phyloP scores from a whole-genome alignment of 2,113 vertebrate species.

The Erpornis zantholeuca region DNA sequence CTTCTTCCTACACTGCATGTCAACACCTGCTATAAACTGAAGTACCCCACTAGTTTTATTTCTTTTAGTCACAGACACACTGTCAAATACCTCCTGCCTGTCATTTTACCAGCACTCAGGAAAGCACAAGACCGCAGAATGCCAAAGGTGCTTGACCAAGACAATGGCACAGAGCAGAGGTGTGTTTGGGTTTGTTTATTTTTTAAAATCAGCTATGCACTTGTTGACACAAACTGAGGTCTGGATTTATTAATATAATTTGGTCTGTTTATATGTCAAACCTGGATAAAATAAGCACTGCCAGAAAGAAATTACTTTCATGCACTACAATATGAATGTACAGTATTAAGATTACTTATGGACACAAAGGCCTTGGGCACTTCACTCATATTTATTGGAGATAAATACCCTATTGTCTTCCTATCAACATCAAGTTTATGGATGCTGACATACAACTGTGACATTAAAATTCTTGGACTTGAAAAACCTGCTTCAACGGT shows the following conservation, averaged over 20 bases:
- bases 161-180: background rate
- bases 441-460: conserved; percentile 38
- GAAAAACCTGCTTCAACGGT: conserved; percentile 23
- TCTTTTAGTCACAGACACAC: background rate
- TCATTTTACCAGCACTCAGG: background rate
- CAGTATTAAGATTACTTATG: background rate
- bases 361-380: conserved; percentile 3
- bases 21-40: background rate
- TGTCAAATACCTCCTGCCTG: background rate
- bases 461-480: conserved; percentile 34
- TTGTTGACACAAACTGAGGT: background rate
- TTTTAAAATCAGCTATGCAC: background rate
- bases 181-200: background rate
- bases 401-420: conserved; percentile 12
- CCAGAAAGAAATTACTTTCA: conserved; percentile 40
- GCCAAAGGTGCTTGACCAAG: background rate
- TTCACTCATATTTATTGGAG: conserved; percentile 1
- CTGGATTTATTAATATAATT: background rate
- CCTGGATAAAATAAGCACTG: background rate
- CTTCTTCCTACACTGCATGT: background rate
- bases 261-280: background rate
- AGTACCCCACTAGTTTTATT: background rate
- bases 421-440: conserved; percentile 30
- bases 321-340: background rate
- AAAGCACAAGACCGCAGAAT: background rate